Conservation (phyloP, 2,888 invertebrate genomes). For the Caenorhabditis uteleia region DNA sequence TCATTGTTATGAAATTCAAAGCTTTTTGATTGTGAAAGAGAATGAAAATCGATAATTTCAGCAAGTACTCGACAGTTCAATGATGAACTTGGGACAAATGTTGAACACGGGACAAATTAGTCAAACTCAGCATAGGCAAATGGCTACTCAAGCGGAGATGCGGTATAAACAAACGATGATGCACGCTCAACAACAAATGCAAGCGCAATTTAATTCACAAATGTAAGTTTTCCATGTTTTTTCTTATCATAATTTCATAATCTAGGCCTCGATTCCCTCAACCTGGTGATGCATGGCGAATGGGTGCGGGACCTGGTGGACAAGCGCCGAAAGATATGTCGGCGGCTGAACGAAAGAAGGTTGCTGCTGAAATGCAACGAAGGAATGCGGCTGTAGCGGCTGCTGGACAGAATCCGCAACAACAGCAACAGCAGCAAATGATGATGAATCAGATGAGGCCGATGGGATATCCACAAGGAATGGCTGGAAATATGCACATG, state of each 20-base stretch:
- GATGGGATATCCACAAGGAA: neutral
- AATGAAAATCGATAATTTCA: too few species aligned
- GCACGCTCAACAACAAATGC: neutral
- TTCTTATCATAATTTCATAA: neutral
- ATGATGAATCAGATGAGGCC: neutral
- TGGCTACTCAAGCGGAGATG: neutral
- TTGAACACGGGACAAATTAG: neutral
- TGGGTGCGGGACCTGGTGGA: slow-evolving; percentile 1
- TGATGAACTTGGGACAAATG: too few species aligned
- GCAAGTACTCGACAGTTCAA: too few species aligned
- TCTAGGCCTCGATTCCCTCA: neutral
- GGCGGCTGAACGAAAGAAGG: slow-evolving; percentile 17
- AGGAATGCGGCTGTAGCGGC: slow-evolving; percentile 1
- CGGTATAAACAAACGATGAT: neutral
- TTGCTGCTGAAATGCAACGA: slow-evolving; percentile 17
- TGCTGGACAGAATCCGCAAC: slow-evolving; percentile 4
- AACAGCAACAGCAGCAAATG: slow-evolving; percentile 5
- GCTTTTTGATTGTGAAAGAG: too few species aligned
- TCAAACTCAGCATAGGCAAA: neutral
- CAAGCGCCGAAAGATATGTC: slow-evolving; percentile 6
- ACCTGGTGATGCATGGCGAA: neutral
- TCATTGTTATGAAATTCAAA: too few species aligned
- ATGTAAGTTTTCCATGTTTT: too few species aligned
- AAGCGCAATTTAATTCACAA: neutral
- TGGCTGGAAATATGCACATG: neutral